These are phyloP conservation scores for Ornithorhynchus anatinus DNA, from an alignment of 2,113 vertebrate genomes.

Conservation along the genomic window DNA sequence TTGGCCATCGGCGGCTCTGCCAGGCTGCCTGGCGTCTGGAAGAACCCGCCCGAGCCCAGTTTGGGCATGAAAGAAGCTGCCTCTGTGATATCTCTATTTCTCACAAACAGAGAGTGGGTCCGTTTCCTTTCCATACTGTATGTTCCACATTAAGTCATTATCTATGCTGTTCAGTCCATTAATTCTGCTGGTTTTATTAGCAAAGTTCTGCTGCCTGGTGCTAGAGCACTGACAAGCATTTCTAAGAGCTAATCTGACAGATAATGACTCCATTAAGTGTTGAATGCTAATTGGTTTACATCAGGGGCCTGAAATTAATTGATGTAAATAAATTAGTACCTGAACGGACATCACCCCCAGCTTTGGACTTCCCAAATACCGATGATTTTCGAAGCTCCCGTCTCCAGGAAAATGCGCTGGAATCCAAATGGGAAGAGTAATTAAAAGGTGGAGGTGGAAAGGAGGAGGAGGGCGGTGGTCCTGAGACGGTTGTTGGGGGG, in stretches of 20 bases:
- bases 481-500: not conserved
- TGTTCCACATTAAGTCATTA: conserved; percentile 97
- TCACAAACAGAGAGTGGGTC: conserved; percentile 81
- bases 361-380: conserved; percentile 73
- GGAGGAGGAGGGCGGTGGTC: not conserved
- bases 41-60: conserved; percentile 39
- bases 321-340: conserved; percentile 97
- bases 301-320: conserved; percentile 93
- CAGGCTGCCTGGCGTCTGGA: not conserved
- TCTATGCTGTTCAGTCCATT: conserved; percentile 93
- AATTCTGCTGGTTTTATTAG: conserved; percentile 95
- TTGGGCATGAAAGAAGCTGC: conserved; percentile 71
- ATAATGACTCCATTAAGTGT: conserved; percentile 96
- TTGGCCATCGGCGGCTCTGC: no score
- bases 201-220: conserved; percentile 78
- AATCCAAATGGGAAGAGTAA: conserved; percentile 67
- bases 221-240: conserved; percentile 86
- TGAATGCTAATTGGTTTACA: conserved; percentile 95
- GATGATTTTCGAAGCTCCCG: conserved; percentile 65
- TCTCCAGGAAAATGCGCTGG: conserved; percentile 58
- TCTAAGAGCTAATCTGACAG: conserved; percentile 94
- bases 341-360: conserved; percentile 81
- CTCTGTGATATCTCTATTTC: conserved; percentile 88
- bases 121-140: conserved; percentile 84
- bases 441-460: conserved; percentile 55